Percentiles rank a stretch among this genome's conserved stretches.
These are phyloP conservation scores for Chloroceryle inda DNA, from an alignment of 2,797 vertebrate genomes.

Conservation along the genomic window DNA sequence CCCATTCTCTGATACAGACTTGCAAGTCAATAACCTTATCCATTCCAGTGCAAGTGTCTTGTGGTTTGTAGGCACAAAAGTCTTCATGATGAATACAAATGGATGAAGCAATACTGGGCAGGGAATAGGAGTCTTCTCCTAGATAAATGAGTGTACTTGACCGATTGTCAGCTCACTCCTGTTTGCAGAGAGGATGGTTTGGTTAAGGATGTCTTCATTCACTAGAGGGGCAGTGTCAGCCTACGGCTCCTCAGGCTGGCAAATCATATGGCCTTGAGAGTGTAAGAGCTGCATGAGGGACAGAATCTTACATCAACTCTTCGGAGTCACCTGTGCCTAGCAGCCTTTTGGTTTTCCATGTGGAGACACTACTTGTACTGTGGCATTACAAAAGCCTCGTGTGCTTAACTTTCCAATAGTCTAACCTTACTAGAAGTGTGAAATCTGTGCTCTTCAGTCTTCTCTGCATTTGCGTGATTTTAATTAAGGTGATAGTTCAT, in stretches of 20 bases:
- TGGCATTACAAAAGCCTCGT: not conserved
- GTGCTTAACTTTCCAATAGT: not conserved
- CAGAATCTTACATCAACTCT: fast-evolving
- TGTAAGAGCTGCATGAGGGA: fast-evolving
- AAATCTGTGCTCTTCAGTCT: not conserved
- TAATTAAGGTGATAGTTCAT: not conserved
- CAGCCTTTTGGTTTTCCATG: not conserved
- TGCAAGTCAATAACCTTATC: not conserved
- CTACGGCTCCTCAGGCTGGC: not conserved
- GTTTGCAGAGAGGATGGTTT: not conserved
- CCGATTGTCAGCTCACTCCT: not conserved
- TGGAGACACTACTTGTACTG: not conserved
- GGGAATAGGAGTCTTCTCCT: not conserved
- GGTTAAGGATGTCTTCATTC: not conserved
- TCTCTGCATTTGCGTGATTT: not conserved
- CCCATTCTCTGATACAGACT: not conserved
- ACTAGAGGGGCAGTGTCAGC: fast-evolving
- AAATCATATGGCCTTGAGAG: too few relatives aligned
- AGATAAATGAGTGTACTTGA: not conserved
- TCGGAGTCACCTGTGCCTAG: not conserved
- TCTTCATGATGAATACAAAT: not conserved
- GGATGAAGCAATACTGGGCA: not conserved
- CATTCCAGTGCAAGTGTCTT: not conserved
- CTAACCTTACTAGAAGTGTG: not conserved
- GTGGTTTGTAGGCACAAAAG: not conserved